A percentile compares a stretch with the other conserved stretches of the same genome.
Conservation (phyloP, 2,113 vertebrate species). For the Cyanistes caeruleus region DNA sequence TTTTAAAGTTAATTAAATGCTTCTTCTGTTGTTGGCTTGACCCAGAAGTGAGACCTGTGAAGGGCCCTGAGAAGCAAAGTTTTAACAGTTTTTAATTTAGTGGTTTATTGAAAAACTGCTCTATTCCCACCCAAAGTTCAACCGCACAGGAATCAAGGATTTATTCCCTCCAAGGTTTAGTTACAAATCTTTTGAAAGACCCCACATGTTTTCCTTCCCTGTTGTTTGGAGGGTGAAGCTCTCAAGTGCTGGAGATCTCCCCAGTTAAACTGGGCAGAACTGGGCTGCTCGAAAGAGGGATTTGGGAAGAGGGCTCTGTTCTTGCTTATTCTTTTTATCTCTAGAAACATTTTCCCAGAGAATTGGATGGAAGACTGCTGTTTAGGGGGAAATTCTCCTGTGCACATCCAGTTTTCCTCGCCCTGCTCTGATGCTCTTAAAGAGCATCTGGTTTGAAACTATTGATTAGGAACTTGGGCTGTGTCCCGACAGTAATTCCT, state of each 20-base stretch:
- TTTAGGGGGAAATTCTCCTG: not conserved
- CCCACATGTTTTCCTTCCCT: accelerated
- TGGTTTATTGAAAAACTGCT: not conserved
- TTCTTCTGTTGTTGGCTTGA: not conserved
- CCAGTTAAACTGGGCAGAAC: not conserved
- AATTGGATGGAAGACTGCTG: not conserved
- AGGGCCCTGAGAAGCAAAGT: not conserved
- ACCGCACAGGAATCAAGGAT: not conserved
- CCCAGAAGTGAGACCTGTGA: not conserved
- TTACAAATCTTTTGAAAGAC: not conserved
- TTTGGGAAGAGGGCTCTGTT: not conserved
- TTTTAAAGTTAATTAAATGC: not conserved
- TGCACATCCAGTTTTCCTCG: not conserved
- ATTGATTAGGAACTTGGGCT: not conserved
- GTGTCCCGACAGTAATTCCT: not conserved
- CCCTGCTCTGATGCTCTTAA: not conserved
- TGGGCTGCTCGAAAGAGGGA: not conserved
- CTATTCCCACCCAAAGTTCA: not conserved
- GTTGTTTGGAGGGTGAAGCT: not conserved
- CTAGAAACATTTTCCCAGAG: not conserved
- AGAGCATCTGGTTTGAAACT: not conserved
- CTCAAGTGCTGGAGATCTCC: not conserved
- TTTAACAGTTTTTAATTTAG: not conserved
- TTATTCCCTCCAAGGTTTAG: not conserved
- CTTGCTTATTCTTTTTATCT: not conserved